phyloP scores from a whole-genome alignment of 1,140 invertebrate species.

The Drosophila ercepeae region DNA sequence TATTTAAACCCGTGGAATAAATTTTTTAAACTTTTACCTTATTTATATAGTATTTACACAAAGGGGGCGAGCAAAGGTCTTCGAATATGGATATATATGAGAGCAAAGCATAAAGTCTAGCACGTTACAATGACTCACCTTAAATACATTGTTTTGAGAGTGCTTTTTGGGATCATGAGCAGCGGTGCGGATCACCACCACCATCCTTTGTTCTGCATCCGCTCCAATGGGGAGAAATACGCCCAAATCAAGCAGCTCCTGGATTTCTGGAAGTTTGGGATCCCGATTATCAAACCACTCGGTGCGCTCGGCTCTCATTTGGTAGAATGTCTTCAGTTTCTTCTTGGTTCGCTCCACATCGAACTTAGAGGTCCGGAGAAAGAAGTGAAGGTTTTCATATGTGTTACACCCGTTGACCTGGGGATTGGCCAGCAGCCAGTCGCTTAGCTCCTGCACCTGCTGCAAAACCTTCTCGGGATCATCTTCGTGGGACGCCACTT shows the following conservation, averaged over 20 bases:
- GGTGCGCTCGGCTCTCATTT: slow-evolving; percentile 84
- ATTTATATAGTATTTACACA: background rate
- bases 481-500: slow-evolving; percentile 15
- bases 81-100: background rate
- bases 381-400: slow-evolving; percentile 86
- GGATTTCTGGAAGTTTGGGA: slow-evolving; percentile 85
- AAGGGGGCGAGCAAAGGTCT: background rate
- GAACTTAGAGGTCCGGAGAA: slow-evolving; percentile 87
- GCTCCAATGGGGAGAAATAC: slow-evolving; percentile 86
- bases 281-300: slow-evolving; percentile 87
- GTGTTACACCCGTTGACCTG: slow-evolving; percentile 83
- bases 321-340: slow-evolving; percentile 86
- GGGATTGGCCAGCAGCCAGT: slow-evolving; percentile 75
- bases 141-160: slow-evolving; percentile 86
- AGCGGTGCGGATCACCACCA: slow-evolving; percentile 86
- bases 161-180: slow-evolving; percentile 86
- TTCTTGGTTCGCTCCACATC: slow-evolving; percentile 85
- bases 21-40: no score
- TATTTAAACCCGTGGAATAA: no score
- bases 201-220: slow-evolving; percentile 84
- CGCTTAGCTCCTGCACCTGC: slow-evolving; percentile 61
- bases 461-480: slow-evolving; percentile 36
- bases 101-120: background rate
- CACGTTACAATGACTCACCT: slow-evolving; percentile 64
- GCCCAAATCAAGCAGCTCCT: slow-evolving; percentile 86